Percentiles rank a stretch among this genome's conserved stretches.
These are phyloP conservation scores for Mormyrops attenuatus DNA, from an alignment of 2,797 vertebrate genomes.

Conservation along the genomic window DNA sequence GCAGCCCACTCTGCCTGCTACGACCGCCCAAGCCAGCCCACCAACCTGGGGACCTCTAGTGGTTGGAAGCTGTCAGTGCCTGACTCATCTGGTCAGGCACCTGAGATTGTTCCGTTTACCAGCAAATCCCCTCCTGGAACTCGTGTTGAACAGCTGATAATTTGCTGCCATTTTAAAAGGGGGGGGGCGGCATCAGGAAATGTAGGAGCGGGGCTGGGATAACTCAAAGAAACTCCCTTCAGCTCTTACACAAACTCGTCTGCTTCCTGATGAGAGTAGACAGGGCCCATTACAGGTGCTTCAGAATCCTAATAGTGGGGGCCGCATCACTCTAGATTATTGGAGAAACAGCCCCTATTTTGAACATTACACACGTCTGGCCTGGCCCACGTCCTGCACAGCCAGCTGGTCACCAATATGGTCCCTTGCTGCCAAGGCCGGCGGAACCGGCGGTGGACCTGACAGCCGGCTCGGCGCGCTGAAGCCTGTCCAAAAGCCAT, in stretches of 20 bases:
- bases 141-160: neutral
- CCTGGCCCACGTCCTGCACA: conserved; percentile 64
- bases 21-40: neutral
- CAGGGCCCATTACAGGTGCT: conserved; percentile 53
- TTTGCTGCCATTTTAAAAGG: neutral
- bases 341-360: conserved; percentile 71
- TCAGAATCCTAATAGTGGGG: conserved; percentile 51
- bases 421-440: conserved; percentile 56
- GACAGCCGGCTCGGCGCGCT: conserved; percentile 56
- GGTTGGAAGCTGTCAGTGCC: neutral
- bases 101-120: neutral
- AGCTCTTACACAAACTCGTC: neutral
- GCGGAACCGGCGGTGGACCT: conserved; percentile 60
- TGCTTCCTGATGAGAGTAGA: neutral
- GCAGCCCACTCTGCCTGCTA: neutral
- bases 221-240: neutral
- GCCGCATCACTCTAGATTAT: conserved; percentile 67
- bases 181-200: neutral
- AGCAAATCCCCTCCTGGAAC: neutral
- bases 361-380: conserved; percentile 72
- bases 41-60: neutral
- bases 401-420: conserved; percentile 79
- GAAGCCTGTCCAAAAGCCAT: conserved; percentile 66
- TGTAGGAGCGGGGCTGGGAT: neutral
- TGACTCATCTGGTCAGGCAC: neutral